These are phyloP conservation scores for Callosobruchus maculatus DNA, from an alignment of 2,888 invertebrate genomes.

Conservation along the genomic window DNA sequence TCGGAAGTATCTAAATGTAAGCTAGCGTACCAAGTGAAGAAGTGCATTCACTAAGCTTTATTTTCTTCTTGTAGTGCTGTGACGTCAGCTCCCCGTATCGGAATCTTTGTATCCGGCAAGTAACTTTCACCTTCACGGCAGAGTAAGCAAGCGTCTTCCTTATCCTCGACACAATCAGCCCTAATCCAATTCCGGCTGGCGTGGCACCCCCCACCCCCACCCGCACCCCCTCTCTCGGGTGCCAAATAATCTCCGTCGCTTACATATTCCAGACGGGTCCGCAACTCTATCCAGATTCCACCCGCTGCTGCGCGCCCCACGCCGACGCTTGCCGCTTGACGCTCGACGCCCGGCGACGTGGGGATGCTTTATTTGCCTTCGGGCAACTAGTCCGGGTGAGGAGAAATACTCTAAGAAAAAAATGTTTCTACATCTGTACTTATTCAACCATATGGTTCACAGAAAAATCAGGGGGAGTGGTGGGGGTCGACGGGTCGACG, in stretches of 20 bases:
- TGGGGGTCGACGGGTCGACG: no score
- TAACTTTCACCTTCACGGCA: background rate
- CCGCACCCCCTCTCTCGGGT: background rate
- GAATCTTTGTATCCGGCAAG: background rate
- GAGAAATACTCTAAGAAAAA: background rate
- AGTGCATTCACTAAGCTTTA: no score
- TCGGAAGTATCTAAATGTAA: no score
- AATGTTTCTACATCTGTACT: no score
- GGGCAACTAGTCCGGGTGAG: background rate
- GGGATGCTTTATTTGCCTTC: background rate
- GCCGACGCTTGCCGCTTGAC: background rate
- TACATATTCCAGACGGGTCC: conserved; percentile 10
- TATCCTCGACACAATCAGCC: background rate
- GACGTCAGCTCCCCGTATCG: no score
- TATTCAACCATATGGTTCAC: no score
- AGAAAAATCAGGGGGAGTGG: no score
- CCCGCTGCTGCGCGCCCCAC: background rate
- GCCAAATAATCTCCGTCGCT: background rate
- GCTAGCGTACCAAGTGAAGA: no score
- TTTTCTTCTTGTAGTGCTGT: no score
- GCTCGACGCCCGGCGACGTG: background rate
- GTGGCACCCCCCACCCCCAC: background rate
- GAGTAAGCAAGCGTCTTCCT: background rate
- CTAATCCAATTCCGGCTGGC: background rate
- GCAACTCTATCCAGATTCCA: conserved; percentile 8